phyloP scores from a whole-genome alignment of 35 echinoderm and acorn worm genomes.

The Heliocidaris tuberculata region DNA sequence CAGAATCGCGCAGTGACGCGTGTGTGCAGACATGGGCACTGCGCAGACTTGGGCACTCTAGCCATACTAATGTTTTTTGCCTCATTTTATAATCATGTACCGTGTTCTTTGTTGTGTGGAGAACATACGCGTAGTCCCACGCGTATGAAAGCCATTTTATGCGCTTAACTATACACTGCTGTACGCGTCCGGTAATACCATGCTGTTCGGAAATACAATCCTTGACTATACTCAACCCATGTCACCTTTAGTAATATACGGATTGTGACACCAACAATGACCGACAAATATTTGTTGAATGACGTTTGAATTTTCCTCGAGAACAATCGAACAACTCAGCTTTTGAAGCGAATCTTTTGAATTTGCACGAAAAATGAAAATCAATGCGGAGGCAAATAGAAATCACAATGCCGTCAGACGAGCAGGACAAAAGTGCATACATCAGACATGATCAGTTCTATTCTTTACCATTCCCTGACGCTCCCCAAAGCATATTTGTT shows the following conservation, averaged over 20 bases:
- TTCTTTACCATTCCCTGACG: background rate
- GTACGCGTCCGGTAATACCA: too few species aligned
- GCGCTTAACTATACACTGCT: too few species aligned
- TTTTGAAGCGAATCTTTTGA: background rate
- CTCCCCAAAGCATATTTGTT: conserved; percentile 1
- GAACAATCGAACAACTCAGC: background rate
- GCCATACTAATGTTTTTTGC: too few species aligned
- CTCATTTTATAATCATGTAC: too few species aligned
- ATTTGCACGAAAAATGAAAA: background rate
- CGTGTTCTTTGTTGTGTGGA: too few species aligned
- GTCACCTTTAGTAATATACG: background rate
- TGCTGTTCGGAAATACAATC: too few species aligned
- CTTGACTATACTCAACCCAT: too few species aligned
- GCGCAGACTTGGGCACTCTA: too few species aligned
- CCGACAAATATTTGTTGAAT: background rate
- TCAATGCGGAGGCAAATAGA: background rate
- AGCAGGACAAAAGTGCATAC: background rate
- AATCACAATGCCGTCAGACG: background rate
- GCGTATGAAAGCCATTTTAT: too few species aligned
- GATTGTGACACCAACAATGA: background rate
- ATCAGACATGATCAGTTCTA: background rate
- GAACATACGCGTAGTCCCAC: too few species aligned
- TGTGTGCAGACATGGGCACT: too few species aligned
- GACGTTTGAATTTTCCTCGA: background rate
- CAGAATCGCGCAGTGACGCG: too few species aligned